Conservation (phyloP, 2,113 vertebrate genomes). For the Pristiophorus japonicus region DNA sequence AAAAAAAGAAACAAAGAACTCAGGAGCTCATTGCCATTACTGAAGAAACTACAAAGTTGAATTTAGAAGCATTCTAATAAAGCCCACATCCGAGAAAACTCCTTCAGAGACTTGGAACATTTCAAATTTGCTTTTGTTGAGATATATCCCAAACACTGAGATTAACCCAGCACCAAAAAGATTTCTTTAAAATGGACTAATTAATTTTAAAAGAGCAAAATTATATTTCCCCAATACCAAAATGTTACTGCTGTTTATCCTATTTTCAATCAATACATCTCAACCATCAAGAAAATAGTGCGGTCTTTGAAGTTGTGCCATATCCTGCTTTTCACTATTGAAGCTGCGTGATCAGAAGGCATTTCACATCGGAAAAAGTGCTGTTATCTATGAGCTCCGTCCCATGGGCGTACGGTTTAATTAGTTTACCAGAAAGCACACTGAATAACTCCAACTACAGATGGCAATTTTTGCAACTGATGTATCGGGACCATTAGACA, state of each 20-base stretch:
- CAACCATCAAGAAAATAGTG: not conserved
- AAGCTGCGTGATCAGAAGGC: not conserved
- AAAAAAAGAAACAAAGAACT: not conserved
- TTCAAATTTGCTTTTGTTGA: not conserved
- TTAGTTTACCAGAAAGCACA: not conserved
- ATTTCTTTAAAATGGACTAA: not conserved
- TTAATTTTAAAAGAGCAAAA: not conserved
- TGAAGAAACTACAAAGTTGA: not conserved
- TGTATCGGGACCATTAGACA: not conserved
- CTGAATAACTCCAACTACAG: not conserved
- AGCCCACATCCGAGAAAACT: not conserved
- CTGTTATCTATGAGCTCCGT: not conserved
- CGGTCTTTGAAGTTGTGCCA: not conserved
- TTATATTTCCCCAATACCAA: not conserved
- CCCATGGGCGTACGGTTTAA: not conserved
- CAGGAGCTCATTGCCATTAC: not conserved
- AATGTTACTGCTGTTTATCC: not conserved
- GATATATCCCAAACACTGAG: not conserved
- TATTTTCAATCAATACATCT: not conserved
- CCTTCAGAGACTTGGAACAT: not conserved
- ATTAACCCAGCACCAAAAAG: not conserved
- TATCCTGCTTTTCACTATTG: not conserved
- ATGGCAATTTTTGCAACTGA: not conserved
- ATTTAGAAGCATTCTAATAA: not conserved
- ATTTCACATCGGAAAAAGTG: not conserved